Percentiles rank a stretch among this genome's conserved stretches.
These are phyloP conservation scores for Meiosimyza decipiens DNA, from an alignment of 2,888 invertebrate species.

Conservation along the genomic window DNA sequence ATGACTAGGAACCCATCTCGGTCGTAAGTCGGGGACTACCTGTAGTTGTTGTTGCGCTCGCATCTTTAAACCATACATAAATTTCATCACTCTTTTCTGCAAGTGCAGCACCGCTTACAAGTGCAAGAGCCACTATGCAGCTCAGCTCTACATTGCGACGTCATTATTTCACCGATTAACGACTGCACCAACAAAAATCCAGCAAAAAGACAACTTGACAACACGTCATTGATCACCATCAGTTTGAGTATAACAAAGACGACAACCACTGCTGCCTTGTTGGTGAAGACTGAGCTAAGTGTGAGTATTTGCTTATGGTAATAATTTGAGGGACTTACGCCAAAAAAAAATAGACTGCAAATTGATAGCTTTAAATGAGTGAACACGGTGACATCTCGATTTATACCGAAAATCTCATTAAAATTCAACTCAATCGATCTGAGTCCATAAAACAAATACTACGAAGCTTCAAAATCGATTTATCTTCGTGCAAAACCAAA, in stretches of 20 bases:
- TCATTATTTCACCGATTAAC: neutral
- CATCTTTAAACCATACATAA: neutral
- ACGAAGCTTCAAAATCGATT: conserved; percentile 25
- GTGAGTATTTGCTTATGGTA: neutral
- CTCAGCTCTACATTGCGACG: too few species aligned
- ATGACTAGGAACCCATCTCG: too few species aligned
- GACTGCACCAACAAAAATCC: neutral
- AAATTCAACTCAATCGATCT: conserved; percentile 11
- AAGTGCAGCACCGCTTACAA: too few species aligned
- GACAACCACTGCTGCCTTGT: neutral
- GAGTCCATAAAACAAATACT: conserved; percentile 4
- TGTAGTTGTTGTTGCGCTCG: conserved; percentile 7
- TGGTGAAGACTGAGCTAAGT: neutral
- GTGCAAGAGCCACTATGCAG: too few species aligned
- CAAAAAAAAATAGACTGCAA: too few species aligned
- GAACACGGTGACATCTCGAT: neutral
- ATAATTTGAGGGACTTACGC: neutral
- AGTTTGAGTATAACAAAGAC: neutral
- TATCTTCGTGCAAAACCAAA: conserved; percentile 14
- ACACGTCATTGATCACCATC: neutral
- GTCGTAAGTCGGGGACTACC: too few species aligned
- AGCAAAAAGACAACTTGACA: neutral
- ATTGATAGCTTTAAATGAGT: neutral
- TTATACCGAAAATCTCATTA: neutral
- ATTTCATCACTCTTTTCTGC: neutral